Base-by-base conservation (phyloP, 1,140 invertebrate species). In the Pseudomyrmex dendroicus region DNA sequence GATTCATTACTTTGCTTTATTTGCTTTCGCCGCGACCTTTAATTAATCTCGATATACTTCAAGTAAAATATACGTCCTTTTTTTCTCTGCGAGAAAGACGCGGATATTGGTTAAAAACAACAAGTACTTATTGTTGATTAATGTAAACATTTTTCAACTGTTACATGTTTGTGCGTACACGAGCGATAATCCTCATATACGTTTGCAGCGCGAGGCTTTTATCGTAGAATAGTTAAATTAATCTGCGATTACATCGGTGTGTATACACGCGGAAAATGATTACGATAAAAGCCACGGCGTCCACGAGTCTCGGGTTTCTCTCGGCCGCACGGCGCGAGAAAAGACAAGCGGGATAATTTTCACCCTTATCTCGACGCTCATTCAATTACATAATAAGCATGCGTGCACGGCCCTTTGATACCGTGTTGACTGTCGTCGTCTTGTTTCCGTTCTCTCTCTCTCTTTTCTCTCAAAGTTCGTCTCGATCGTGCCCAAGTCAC, bases 311-410 rank as follows among this genome's bases (percentile, higher is more conserved):
- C 73, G 10, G 20, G 59, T 74, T 74, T 74, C 59, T 62, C 56
- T 74, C 67, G n/a, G 5, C 61, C 13, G 20, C 48, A 17, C 15
- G 44, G 35, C 44, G 4, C 56, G 15, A 62, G 59, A 25, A 74
- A 63, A 74, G 73, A 50, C 59, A 59, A 59, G 22, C 20, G 22
- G 35, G 59, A 64, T 74, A 74, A 74, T 74, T 74, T 63, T 74
- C 73, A 25, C 9, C 46, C 73, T 63, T 74, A 74, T 50, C 72
- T 73, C 59, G 20, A n/a, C 73, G 35, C 63, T 74, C 20, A 74
- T 74, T 74, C 59, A 50, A 74, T 74, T 74, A 74, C 73, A 17
- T 74, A 74, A 74, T 74, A 74, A 74, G 73, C 73, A 64, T 63
- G 17, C 20, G 15, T 2, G 9, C 15, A 12, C 9, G 10, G 10